Conservation (phyloP, 2,113 vertebrate genomes). For the Thermophis baileyi region DNA sequence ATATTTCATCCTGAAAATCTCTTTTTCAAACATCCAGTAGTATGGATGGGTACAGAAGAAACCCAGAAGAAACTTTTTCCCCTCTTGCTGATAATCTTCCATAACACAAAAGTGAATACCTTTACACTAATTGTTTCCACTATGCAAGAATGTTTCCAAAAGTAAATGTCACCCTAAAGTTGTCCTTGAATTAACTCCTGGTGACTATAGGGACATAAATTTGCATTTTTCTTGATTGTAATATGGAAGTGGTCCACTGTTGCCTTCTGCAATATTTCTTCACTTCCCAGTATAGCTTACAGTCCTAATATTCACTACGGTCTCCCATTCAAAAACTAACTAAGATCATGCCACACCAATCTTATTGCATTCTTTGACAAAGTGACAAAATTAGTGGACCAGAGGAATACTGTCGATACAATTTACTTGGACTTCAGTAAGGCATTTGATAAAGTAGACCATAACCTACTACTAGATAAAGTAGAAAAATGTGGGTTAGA, state of each 20-base stretch:
- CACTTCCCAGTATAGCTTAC: not conserved
- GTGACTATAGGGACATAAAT: not conserved
- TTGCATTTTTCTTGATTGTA: not conserved
- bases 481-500: too few relatives aligned
- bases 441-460: too few relatives aligned
- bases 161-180: not conserved
- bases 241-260: not conserved
- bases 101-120: not conserved
- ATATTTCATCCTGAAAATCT: not conserved
- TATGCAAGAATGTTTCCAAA: not conserved
- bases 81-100: not conserved
- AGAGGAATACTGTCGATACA: too few relatives aligned
- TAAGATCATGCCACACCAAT: too few relatives aligned
- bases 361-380: too few relatives aligned
- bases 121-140: not conserved
- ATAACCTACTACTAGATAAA: too few relatives aligned
- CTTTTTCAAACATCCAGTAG: not conserved
- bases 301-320: not conserved
- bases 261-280: not conserved
- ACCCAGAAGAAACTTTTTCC: not conserved
- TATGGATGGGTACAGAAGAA: not conserved
- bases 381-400: too few relatives aligned
- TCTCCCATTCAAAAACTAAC: not conserved
- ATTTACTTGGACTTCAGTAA: too few relatives aligned
- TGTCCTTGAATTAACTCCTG: not conserved